A percentile compares a stretch with the other conserved stretches of the same genome.
These are phyloP conservation scores for Pomatostomus ruficeps DNA, from an alignment of 2,113 vertebrate species.

Conservation along the genomic window DNA sequence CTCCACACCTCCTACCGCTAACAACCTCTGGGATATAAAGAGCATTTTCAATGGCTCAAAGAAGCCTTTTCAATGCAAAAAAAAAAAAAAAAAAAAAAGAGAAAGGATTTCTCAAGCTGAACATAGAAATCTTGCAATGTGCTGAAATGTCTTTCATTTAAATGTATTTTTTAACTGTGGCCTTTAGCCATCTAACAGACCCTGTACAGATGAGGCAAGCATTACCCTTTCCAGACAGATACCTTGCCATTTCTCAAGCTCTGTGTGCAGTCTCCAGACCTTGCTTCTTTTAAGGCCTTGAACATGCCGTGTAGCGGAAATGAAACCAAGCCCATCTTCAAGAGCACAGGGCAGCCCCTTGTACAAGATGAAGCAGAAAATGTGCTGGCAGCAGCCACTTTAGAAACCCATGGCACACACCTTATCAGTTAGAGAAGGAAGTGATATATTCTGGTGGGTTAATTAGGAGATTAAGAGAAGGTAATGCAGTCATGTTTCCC, in stretches of 20 bases:
- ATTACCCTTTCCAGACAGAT: not conserved
- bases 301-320: not conserved
- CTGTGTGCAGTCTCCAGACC: not conserved
- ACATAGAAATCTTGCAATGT: not conserved
- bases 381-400: not conserved
- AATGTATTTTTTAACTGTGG: not conserved
- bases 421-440: not conserved
- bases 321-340: not conserved
- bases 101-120: not conserved
- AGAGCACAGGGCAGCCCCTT: not conserved
- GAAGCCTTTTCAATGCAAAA: not conserved
- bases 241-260: not conserved
- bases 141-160: not conserved
- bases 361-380: not conserved
- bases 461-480: not conserved
- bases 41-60: not conserved
- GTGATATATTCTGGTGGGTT: not conserved
- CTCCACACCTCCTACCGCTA: not conserved
- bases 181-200: not conserved
- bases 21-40: not conserved
- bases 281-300: not conserved
- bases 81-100: not conserved
- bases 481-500: not conserved
- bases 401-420: not conserved
- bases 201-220: not conserved